These are phyloP conservation scores for Cyprinodon variegatus DNA, from an alignment of 2,113 vertebrate genomes.

Conservation along the genomic window DNA sequence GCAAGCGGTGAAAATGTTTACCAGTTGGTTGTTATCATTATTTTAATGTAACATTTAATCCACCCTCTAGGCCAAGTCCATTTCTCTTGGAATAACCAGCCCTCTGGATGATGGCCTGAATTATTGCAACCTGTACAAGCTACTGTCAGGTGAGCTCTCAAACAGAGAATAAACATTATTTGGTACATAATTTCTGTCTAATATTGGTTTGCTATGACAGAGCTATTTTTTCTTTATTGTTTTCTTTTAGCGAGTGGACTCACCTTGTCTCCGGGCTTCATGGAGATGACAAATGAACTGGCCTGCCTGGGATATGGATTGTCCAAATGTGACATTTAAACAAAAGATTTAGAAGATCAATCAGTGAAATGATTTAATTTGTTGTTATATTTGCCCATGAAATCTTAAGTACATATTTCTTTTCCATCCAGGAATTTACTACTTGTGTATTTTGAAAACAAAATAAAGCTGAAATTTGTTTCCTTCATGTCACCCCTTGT, in stretches of 20 bases:
- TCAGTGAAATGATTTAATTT: background rate
- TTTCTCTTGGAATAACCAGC: constrained; percentile 42
- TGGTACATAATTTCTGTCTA: background rate
- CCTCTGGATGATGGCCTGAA: constrained; percentile 67
- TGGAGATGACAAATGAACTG: constrained; percentile 66
- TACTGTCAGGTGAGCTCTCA: constrained; percentile 19
- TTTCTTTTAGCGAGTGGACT: constrained; percentile 64
- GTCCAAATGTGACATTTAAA: constrained; percentile 35
- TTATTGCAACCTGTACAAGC: constrained; percentile 66
- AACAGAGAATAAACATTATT: background rate
- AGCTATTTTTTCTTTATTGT: background rate
- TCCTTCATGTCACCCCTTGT: background rate
- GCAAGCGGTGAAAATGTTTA: background rate
- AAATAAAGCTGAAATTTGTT: background rate
- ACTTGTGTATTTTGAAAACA: background rate
- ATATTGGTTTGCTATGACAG: background rate
- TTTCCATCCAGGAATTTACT: background rate
- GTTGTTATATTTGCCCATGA: background rate
- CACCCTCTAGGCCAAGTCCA: constrained; percentile 1
- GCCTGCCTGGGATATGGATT: constrained; percentile 56
- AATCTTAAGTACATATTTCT: background rate
- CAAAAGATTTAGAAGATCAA: background rate
- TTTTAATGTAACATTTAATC: background rate
- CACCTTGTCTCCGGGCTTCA: constrained; percentile 51
- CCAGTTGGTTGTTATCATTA: background rate